Evolutionary conservation across 2,888 invertebrate genomes (phyloP), one percentile per base, ranked within the genome.

Genomic region (Onthophagus sagittarius): DNA sequence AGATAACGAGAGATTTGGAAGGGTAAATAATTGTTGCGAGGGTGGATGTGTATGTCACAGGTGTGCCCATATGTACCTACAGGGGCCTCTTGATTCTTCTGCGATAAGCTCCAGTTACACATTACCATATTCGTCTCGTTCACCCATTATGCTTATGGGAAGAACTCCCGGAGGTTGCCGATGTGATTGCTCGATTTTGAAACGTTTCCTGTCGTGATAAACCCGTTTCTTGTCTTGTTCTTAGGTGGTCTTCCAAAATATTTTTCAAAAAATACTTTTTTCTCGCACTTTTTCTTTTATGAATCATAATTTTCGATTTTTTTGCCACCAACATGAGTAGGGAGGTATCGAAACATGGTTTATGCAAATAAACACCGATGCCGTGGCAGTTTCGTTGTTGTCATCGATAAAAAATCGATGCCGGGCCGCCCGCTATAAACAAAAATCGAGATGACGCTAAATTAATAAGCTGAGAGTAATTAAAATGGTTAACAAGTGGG

Each of bases 401-500:
- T 53, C 39, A 53, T 67, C 62, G 53, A 71, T 71, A 32, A 71
- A 69, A 63, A 63, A 71, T 39, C 67, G 71, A 71, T 23, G 23
- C 23, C 62, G 33, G 14, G 72, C 53, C 72, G 74, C 70, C 65
- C 39, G 73, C 65, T 74, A 77, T 77, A 77, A 77, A 76, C 77
- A 71, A 67, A 77, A 77, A 76, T 77, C 76, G 75, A 77, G 76
- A 23, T 23, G 23, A 76, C 75, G 75, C 75, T 72, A 72, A 74
- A 77, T 77, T 77, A 77, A 77, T 77, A 77, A 75, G 74, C 75
- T 74, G 74, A 75, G 77, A 15, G 32, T 76, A 77, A 77, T 77
- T 77, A 77, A 76, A 77, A 77, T 76, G 76, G 75, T 73, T 75
- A 75, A 73, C 73, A 73, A 76, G 76, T 73, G 75, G 77, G 77